Conservation (phyloP, 2,113 vertebrate species). For the Himantopus leucocephalus region DNA sequence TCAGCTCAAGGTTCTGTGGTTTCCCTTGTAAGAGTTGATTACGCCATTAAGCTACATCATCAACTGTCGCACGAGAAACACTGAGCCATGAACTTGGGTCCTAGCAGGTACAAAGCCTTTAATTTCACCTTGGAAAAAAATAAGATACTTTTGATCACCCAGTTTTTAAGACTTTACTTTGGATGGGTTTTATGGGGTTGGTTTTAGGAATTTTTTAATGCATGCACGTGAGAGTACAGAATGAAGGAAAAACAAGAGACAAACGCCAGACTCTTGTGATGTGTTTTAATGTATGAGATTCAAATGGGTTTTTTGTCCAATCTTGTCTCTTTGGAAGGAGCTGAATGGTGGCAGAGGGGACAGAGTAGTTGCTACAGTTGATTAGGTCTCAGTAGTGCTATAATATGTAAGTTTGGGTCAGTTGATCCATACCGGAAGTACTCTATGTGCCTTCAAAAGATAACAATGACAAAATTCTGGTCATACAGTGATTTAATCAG, state of each 20-base stretch:
- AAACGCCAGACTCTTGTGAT: neutral
- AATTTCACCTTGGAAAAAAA: neutral
- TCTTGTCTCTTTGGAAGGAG: neutral
- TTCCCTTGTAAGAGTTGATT: neutral
- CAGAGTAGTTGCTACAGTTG: neutral
- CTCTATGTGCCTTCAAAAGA: neutral
- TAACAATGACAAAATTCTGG: neutral
- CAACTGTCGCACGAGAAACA: conserved; percentile 10
- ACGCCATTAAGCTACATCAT: neutral
- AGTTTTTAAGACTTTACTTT: neutral
- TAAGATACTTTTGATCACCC: neutral
- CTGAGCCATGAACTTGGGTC: conserved; percentile 24
- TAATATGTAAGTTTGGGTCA: neutral
- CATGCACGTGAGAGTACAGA: neutral
- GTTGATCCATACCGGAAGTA: neutral
- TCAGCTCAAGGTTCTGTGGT: conserved; percentile 11
- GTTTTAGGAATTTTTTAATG: neutral
- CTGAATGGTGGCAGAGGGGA: neutral
- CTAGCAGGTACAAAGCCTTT: conserved; percentile 12
- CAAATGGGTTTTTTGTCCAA: neutral
- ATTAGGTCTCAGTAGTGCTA: neutral
- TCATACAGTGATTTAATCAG: neutral
- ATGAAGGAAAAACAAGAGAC: neutral
- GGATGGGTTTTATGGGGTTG: neutral
- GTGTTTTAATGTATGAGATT: neutral